Conservation (phyloP, 1,140 invertebrate genomes). For the Drosophila tristis region DNA sequence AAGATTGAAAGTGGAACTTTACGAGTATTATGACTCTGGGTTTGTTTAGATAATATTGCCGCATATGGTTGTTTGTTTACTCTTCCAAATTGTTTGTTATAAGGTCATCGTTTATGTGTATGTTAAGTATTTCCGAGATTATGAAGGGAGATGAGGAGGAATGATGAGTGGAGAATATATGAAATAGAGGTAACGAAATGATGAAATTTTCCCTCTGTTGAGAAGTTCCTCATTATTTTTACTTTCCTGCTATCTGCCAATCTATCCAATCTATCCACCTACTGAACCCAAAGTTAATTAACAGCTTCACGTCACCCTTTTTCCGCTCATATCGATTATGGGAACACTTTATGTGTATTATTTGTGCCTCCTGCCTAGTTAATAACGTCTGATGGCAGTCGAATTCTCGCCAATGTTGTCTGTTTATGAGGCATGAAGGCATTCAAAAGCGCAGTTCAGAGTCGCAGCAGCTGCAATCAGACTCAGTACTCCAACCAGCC, state of each 20-base stretch:
- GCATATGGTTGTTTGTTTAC: constrained; percentile 37
- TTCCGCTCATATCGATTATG: constrained; percentile 10
- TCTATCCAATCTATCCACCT: background rate
- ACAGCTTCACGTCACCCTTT: constrained; percentile 9
- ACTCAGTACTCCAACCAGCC: constrained; percentile 12
- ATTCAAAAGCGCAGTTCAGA: constrained; percentile 65
- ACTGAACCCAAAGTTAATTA: background rate
- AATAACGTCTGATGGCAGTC: constrained; percentile 56
- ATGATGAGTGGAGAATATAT: too few relatives aligned
- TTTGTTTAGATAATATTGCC: constrained; percentile 46
- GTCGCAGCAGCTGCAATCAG: constrained; percentile 38
- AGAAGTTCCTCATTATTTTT: too few relatives aligned
- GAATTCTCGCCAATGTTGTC: constrained; percentile 48
- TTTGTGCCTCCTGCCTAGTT: constrained; percentile 34
- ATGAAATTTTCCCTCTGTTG: too few relatives aligned
- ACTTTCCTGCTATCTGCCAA: too few relatives aligned
- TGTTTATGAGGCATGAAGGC: constrained; percentile 77
- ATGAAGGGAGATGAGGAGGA: too few relatives aligned
- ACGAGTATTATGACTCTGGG: constrained; percentile 5
- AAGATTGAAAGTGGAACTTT: too few relatives aligned
- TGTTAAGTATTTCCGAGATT: too few relatives aligned
- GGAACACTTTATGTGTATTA: constrained; percentile 48
- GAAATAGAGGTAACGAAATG: too few relatives aligned
- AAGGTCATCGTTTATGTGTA: constrained; percentile 2
- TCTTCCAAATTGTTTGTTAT: background rate